Base-by-base conservation (phyloP, 2,797 vertebrate species). In the Microcaecilia unicolor region DNA sequence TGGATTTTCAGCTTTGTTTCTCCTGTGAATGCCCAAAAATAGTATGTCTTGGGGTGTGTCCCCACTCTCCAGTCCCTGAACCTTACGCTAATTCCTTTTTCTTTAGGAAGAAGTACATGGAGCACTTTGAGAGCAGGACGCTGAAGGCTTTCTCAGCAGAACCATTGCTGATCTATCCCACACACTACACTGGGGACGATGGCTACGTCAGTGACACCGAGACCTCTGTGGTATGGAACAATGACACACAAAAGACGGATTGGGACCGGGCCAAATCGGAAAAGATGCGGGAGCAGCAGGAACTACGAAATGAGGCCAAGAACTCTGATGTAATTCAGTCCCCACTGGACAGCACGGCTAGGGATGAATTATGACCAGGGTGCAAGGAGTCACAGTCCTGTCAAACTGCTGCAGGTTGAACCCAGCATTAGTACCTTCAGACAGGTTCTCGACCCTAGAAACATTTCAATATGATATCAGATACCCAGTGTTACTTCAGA, bases 181-280 rank as follows among this genome's bases (percentile, higher is more conserved):
- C 90, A 1, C 92, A 96, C 61, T 97, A 94, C 68, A 96, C 91
- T 0, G 93, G 92, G 0, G 93, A 97, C 3, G 23, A 67, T 0
- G 92, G 92, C 3, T 97, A 97, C 31, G 67, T 97, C 53, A 97
- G 93, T 1, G 93, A 95, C 77, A 97, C 93, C 0, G 93, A 97
- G 64, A 95, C 92, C 21, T 95, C 93, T 5, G 90, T 88, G 0
- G 74, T 93, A 20, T 97, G 93, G 93, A 83, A 93, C 74, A 86
- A 93, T 2, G 89, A 92, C 19, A 76, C 59, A 2, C 36, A 87
- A 23, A 76, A 56, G 23, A 93, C 92, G 1, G 91, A 93, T 71
- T 93, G 92, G 91, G 91, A 93, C 73, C 72, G 91, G 2, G 82
- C 76, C 8, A 85, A 82, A 28, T 90, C 90, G 1, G 86, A 85